Percentiles rank a stretch among this genome's conserved stretches.
phyloP scores from a whole-genome alignment of 2,113 vertebrate genomes.

The Eurypyga helias region DNA sequence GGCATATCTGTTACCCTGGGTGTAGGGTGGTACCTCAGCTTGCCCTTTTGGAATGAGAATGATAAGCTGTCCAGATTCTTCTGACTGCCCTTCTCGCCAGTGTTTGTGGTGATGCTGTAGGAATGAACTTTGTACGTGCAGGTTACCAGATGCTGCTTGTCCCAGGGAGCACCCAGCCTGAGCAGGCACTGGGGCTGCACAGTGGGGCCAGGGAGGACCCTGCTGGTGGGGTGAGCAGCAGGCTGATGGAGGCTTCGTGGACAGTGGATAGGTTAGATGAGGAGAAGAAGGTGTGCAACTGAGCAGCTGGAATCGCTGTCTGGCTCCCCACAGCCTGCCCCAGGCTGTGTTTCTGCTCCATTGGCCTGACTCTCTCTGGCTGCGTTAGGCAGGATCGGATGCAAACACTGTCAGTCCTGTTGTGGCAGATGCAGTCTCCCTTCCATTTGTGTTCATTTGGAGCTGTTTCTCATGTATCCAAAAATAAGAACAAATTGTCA shows the following conservation, averaged over 20 bases:
- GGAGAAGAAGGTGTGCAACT: background rate
- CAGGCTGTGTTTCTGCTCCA: rapidly evolving
- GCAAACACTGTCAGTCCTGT: background rate
- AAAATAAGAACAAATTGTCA: slow-evolving; percentile 29
- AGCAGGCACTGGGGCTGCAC: rapidly evolving
- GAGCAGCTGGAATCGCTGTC: background rate
- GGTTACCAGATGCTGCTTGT: background rate
- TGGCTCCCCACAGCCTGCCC: background rate
- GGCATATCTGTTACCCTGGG: rapidly evolving
- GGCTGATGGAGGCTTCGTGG: background rate
- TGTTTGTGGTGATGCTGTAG: background rate
- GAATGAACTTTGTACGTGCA: rapidly evolving
- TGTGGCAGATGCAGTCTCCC: slow-evolving; percentile 1
- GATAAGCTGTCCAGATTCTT: background rate
- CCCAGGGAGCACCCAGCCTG: background rate
- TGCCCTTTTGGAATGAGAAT: background rate
- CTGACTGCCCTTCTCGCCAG: background rate
- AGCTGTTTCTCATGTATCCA: background rate
- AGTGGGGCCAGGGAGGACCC: background rate
- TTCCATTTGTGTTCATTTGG: background rate
- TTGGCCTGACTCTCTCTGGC: background rate
- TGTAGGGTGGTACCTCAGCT: background rate
- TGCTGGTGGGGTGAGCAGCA: background rate
- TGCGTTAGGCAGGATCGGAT: background rate
- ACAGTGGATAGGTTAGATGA: background rate